A percentile compares a stretch with the other conserved stretches of the same genome.
Conservation (phyloP, 2,797 vertebrate genomes). For the Rhynchonycteris naso region DNA sequence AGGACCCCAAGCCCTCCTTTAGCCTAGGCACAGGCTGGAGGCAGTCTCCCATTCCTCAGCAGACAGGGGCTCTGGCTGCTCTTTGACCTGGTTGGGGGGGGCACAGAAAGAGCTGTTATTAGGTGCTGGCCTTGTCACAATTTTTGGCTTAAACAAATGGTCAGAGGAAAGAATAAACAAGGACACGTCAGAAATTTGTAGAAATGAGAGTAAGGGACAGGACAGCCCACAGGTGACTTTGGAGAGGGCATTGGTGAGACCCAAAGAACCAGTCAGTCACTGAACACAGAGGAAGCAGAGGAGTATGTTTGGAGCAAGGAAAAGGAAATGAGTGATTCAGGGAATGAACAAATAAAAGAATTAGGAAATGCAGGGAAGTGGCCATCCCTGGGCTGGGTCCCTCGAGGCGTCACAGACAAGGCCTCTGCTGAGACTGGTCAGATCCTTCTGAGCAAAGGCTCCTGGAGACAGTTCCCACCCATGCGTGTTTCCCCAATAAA, state of each 20-base stretch:
- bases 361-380: background rate
- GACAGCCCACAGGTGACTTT: no score
- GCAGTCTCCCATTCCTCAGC: no score
- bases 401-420: slow-evolving; percentile 91
- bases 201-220: background rate
- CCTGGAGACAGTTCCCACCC: background rate
- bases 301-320: background rate
- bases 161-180: background rate
- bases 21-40: background rate
- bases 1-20: background rate
- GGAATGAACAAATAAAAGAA: background rate
- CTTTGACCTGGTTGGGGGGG: no score
- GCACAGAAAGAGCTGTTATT: background rate
- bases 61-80: background rate
- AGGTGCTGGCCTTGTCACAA: background rate
- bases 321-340: background rate
- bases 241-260: background rate
- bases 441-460: slow-evolving; percentile 84
- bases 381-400: background rate
- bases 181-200: background rate
- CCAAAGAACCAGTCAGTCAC: background rate
- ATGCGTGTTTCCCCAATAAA: slow-evolving; percentile 71
- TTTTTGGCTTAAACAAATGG: background rate
- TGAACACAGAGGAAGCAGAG: background rate
- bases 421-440: slow-evolving; percentile 89